Evolutionary conservation across 2,888 invertebrate species (phyloP).

Genomic region (Pyrgus malvae): DNA sequence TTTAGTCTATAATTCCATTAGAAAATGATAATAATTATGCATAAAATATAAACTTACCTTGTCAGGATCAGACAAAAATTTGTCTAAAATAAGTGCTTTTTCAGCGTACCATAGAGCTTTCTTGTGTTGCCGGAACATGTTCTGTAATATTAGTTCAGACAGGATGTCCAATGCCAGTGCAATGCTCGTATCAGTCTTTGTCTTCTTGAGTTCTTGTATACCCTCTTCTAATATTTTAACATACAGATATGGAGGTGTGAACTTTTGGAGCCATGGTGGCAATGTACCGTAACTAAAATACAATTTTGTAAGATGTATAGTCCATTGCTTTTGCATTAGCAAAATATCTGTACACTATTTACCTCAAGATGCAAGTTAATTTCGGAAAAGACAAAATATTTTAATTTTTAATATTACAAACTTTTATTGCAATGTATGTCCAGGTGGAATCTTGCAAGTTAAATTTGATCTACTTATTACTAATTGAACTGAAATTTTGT

Average conservation of each 20-base stretch:
- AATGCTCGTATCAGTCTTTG: conserved; percentile 40
- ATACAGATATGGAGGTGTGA: conserved; percentile 76
- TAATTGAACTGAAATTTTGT: too few species aligned
- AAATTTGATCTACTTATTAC: too few species aligned
- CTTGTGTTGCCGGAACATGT: conserved; percentile 65
- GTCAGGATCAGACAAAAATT: conserved; percentile 44
- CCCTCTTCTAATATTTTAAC: conserved; percentile 63
- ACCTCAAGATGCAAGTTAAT: too few species aligned
- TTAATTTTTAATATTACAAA: too few species aligned
- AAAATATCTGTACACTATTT: too few species aligned
- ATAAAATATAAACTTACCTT: conserved; percentile 46
- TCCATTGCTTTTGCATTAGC: too few species aligned
- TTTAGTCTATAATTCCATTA: too few species aligned
- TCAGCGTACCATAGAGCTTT: conserved; percentile 82
- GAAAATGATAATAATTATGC: too few species aligned
- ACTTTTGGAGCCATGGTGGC: conserved; percentile 81
- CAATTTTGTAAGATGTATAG: too few species aligned
- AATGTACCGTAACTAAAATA: conserved; percentile 53
- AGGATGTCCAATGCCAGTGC: conserved; percentile 76
- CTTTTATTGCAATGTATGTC: too few species aligned
- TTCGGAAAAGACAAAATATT: too few species aligned
- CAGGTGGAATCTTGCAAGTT: too few species aligned
- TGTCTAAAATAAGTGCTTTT: conserved; percentile 83
- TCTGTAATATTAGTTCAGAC: conserved; percentile 72
- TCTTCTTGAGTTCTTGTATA: conserved; percentile 62